Evolutionary conservation across 2,888 invertebrate genomes (phyloP).

Genomic region (Scrobipalpa costella): DNA sequence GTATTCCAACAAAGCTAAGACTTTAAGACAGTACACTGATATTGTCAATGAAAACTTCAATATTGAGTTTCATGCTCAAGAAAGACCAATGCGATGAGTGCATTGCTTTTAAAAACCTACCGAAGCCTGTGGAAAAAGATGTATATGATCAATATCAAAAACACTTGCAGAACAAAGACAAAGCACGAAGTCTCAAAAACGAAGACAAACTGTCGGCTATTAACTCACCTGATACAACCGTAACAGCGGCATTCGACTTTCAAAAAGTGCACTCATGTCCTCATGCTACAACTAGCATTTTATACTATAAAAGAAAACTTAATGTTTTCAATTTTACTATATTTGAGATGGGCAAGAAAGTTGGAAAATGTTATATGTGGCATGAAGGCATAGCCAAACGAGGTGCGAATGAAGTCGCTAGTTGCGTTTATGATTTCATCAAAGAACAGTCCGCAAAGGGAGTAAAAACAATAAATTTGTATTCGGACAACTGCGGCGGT

Average conservation of each 20-base stretch:
- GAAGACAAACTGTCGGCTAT: too few relatives aligned
- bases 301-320: slow-evolving; percentile 29
- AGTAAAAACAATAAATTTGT: too few relatives aligned
- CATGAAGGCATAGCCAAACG: slow-evolving; percentile 25
- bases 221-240: slow-evolving; percentile 7
- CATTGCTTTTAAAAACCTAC: slow-evolving; percentile 7
- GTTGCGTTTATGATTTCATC: too few relatives aligned
- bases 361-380: slow-evolving; percentile 26
- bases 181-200: slow-evolving; percentile 3
- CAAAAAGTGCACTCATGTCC: slow-evolving; percentile 26
- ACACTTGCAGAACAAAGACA: not conserved
- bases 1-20: not conserved
- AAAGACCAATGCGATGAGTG: slow-evolving; percentile 8
- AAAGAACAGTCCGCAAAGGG: too few relatives aligned
- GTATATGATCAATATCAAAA: not conserved
- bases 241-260: slow-evolving; percentile 27
- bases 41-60: slow-evolving; percentile 12
- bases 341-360: slow-evolving; percentile 25
- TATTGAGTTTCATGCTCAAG: slow-evolving; percentile 2
- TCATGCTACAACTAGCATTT: slow-evolving; percentile 21
- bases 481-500: slow-evolving; percentile 26
- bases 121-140: slow-evolving; percentile 3
- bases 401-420: slow-evolving; percentile 26
- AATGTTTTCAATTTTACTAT: slow-evolving; percentile 26
- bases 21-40: slow-evolving; percentile 2